Evolutionary conservation across 2,888 invertebrate genomes (phyloP).

Genomic region (Macroteleia sp.): DNA sequence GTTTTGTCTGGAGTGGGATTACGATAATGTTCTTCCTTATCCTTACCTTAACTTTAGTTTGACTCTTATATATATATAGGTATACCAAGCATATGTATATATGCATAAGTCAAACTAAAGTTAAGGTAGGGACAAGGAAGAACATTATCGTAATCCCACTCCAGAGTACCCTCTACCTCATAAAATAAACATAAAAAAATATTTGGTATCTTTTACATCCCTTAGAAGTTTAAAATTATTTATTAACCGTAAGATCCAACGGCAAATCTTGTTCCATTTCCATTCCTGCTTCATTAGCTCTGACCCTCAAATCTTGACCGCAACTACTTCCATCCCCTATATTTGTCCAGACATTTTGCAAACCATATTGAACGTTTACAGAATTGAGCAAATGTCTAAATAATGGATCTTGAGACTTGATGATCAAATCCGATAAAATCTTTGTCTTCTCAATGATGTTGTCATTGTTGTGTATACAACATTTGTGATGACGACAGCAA

Average conservation of each 20-base stretch:
- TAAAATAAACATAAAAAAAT: slow-evolving; percentile 37
- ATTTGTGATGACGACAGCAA: slow-evolving; percentile 81
- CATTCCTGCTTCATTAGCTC: slow-evolving; percentile 81
- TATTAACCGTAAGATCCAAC: slow-evolving; percentile 83
- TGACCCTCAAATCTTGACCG: slow-evolving; percentile 82
- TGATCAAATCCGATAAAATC: slow-evolving; percentile 80
- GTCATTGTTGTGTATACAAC: slow-evolving; percentile 79
- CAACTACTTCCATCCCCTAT: slow-evolving; percentile 73
- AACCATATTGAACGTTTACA: slow-evolving; percentile 79
- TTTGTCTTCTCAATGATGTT: slow-evolving; percentile 80
- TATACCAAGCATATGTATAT: too few species aligned
- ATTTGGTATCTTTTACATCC: slow-evolving; percentile 32
- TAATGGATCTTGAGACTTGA: slow-evolving; percentile 79
- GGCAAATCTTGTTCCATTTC: slow-evolving; percentile 84
- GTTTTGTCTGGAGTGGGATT: too few species aligned
- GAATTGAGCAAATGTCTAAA: slow-evolving; percentile 78
- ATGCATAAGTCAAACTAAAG: too few species aligned
- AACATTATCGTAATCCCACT: too few species aligned
- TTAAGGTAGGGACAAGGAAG: too few species aligned
- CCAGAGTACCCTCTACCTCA: background rate
- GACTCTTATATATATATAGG: too few species aligned
- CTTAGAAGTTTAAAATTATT: slow-evolving; percentile 70
- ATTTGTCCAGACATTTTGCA: slow-evolving; percentile 79
- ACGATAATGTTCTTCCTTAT: too few species aligned
- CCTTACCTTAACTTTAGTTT: too few species aligned